Base-by-base conservation (phyloP, 2,888 invertebrate species). In the Noctuana brunneofusca region DNA sequence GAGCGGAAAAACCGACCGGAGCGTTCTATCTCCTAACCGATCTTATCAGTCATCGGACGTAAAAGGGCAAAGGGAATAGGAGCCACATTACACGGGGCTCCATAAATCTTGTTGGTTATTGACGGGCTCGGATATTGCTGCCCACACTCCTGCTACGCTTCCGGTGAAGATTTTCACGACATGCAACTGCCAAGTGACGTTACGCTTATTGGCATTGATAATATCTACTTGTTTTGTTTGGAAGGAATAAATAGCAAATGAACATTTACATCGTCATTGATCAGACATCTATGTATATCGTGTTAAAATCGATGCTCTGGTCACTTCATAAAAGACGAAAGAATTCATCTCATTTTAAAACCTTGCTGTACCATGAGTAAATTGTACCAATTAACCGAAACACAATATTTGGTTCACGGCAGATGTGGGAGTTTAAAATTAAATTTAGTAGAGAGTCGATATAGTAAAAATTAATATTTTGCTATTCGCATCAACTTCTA, bases 91-190 rank as follows among this genome's bases (percentile, higher is more conserved):
- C 64, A 70, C 66, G 65, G 65, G 66, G 62, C 59, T 58, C 64
- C 58, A 69, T 71, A 66, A 71, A 68, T 67, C 68, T 63, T 48
- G 64, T 20, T 22, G 43, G 68, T 66, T 68, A 69, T 69, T 67
- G 71, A 70, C 69, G 69, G 48, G n/a, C 24, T 48, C 48, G 48
- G 48, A 48, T 24, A 48, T 48, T 24, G 18, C 48, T 48, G 24
- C 48, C 48, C 48, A 24, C 48, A 48, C 24, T 24, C 20, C 18
- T 9, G 12, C 22, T 9, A 6, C 18, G 22, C 48, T 48, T 48
- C 48, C 48, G 20, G 48, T 24, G n/a, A 48, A 24, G 24, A 24
- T n/a, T 48, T 22, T n/a, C 22, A 4, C 24, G 20, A n/a, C 24
- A 24, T n/a, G 8, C 43, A 5, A 11, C 12, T 46, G 43, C 20